Base-by-base conservation (phyloP, 1,140 invertebrate genomes). In the Oncopodura yosiiana region DNA sequence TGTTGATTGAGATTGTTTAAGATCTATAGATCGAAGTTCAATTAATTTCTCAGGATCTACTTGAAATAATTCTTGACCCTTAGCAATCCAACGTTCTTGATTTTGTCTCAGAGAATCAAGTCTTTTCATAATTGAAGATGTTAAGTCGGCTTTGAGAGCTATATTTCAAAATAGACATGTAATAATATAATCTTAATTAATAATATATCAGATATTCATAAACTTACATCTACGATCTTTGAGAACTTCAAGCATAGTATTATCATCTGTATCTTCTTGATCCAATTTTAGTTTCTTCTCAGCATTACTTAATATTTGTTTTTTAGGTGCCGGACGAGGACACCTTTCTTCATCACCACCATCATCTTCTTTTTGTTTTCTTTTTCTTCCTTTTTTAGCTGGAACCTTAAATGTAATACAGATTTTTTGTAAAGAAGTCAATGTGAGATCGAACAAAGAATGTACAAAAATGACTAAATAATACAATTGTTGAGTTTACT, bases 301-400 rank as follows among this genome's bases (percentile, higher is more conserved):
- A 11, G 26, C 14, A 12, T 19, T 14, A 32, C 44, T n/a, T 1
- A 27, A 27, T 34, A 16, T 27, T 3, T 30, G 27, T 19, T 46
- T 46, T 19, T 16, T 46, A 6, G 44, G 44, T 4, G 44, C 44
- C 14, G 44, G 44, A 46, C 34, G 44, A 3, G 44, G 44, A n/a
- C 44, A 46, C 3, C 44, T 8, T 12, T 46, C 44, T 1, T 11
- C 11, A 27, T 44, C 29, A 5, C 24, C 42, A 18, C 8, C 27
- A 21, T 3, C 5, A 16, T 1, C 8, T 46, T 14, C 3, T 27
- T 44, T 44, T n/a, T n/a, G n/a, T n/a, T n/a, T n/a, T n/a, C n/a
- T n/a, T n/a, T n/a, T n/a, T n/a, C n/a, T n/a, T n/a, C n/a, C n/a
- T n/a, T n/a, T n/a, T n/a, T n/a, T n/a, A n/a, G n/a, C n/a, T n/a